Conservation (phyloP, 2,797 vertebrate genomes). For the Rhadinocentrus ornatus region DNA sequence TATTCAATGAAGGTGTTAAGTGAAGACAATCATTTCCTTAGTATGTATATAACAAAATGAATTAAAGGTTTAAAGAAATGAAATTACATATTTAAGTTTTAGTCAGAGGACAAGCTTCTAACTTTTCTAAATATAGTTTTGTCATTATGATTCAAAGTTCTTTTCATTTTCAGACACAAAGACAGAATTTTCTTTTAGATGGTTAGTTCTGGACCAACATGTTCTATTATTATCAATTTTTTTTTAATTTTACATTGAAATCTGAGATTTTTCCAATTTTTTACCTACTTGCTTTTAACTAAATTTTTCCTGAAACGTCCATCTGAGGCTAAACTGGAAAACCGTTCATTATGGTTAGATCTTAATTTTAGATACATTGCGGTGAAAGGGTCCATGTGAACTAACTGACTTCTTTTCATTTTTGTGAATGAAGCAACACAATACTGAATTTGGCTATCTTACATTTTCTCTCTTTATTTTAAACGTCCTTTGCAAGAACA, state of each 20-base stretch:
- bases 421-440: background rate
- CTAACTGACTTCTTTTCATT: background rate
- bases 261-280: background rate
- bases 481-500: background rate
- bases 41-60: background rate
- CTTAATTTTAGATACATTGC: background rate
- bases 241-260: too few relatives aligned
- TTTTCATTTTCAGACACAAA: too few relatives aligned
- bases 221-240: background rate
- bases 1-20: background rate
- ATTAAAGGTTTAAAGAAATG: background rate
- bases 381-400: background rate
- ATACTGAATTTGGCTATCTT: background rate
- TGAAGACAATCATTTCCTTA: background rate
- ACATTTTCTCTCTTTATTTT: slow-evolving; percentile 3
- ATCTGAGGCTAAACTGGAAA: background rate
- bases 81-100: background rate
- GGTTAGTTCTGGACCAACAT: background rate
- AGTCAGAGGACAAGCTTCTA: background rate
- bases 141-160: background rate
- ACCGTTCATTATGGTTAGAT: too few relatives aligned
- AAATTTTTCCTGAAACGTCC: too few relatives aligned
- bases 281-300: background rate
- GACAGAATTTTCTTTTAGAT: background rate
- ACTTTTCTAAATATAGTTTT: background rate